Conservation (phyloP, 1,140 invertebrate genomes). For the Odontomachus brunneus region DNA sequence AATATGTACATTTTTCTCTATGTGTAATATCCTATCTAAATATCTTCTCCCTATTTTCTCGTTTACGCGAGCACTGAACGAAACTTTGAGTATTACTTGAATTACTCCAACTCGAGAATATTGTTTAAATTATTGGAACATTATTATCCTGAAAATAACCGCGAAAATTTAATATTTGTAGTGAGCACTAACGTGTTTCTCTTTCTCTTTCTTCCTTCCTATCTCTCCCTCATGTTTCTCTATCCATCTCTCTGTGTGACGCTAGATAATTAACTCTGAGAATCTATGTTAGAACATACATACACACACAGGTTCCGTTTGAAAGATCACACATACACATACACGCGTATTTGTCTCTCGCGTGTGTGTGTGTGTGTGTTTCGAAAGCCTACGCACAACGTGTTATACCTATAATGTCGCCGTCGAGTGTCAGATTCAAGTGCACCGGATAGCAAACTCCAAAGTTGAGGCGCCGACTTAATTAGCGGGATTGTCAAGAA, state of each 20-base stretch:
- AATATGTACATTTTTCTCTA: too few species aligned
- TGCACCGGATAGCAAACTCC: slow-evolving; percentile 23
- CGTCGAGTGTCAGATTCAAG: slow-evolving; percentile 2
- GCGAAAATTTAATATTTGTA: slow-evolving; percentile 1
- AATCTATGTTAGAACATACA: not conserved
- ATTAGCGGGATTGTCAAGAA: slow-evolving; percentile 59
- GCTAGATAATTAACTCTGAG: not conserved
- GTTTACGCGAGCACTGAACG: too few species aligned
- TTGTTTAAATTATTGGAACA: not conserved
- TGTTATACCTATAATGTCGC: not conserved
- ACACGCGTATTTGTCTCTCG: too few species aligned
- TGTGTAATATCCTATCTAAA: too few species aligned
- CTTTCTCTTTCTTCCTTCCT: too few species aligned
- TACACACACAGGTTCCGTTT: not conserved
- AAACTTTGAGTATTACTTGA: slow-evolving; percentile 3
- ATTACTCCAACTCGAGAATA: not conserved
- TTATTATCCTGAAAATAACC: not conserved
- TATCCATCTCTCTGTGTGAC: not conserved
- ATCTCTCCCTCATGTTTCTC: too few species aligned
- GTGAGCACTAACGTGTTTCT: not conserved
- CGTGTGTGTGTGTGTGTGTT: not conserved
- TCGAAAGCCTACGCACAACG: not conserved
- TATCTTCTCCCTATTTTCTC: too few species aligned
- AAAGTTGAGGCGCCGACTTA: slow-evolving; percentile 30
- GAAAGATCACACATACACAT: not conserved